These are phyloP conservation scores for Yponomeuta cagnagella DNA, from an alignment of 2,888 invertebrate species.

Conservation along the genomic window DNA sequence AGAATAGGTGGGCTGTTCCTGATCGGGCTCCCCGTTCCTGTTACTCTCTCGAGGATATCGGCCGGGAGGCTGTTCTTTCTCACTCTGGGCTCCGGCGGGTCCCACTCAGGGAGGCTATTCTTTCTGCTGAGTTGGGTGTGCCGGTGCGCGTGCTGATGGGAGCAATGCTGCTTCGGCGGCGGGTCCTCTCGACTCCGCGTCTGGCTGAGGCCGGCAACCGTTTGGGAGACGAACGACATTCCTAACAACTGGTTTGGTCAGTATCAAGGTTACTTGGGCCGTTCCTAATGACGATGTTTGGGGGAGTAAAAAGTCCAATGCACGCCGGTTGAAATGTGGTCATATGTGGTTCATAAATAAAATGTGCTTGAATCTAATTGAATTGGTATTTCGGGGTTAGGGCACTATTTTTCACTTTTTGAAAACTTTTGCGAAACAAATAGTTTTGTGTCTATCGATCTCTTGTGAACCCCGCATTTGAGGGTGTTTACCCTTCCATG, in stretches of 20 bases:
- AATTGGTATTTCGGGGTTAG: no score
- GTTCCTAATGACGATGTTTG: background rate
- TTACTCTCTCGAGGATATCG: slow-evolving; percentile 55
- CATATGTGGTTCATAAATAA: no score
- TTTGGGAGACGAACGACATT: slow-evolving; percentile 76
- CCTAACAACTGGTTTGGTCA: slow-evolving; percentile 19
- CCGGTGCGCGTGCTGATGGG: slow-evolving; percentile 64
- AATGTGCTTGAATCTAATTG: no score
- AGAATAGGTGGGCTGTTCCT: slow-evolving; percentile 38
- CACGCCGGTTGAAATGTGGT: no score
- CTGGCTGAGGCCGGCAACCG: slow-evolving; percentile 71
- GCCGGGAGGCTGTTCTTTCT: slow-evolving; percentile 68
- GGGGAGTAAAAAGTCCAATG: background rate
- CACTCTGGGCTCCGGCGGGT: slow-evolving; percentile 59
- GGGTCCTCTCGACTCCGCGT: slow-evolving; percentile 53
- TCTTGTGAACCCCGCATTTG: no score
- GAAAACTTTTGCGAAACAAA: no score
- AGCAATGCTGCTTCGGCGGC: slow-evolving; percentile 65
- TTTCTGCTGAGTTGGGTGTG: slow-evolving; percentile 58
- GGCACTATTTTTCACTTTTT: no score
- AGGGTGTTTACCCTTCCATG: no score
- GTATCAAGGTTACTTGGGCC: slow-evolving; percentile 6
- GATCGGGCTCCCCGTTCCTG: slow-evolving; percentile 28
- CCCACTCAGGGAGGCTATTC: slow-evolving; percentile 71
- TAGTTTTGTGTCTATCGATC: no score